phyloP scores from a whole-genome alignment of 2,113 vertebrate species.

The Paradoxurus hermaphroditus region DNA sequence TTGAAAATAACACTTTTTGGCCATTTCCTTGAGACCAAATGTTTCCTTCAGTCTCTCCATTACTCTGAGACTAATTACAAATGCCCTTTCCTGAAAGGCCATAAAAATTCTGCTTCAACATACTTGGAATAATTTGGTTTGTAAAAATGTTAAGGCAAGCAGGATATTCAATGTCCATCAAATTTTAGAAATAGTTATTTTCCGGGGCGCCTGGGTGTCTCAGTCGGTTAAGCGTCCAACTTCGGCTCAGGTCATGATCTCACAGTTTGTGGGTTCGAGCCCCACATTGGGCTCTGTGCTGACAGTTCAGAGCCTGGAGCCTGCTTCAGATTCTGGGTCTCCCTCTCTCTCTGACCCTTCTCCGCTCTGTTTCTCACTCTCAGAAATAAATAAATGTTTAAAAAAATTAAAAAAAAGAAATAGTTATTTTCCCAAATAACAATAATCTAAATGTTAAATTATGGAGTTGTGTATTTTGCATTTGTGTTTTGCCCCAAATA shows the following conservation, averaged over 20 bases:
- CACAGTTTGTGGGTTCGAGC: too few species aligned
- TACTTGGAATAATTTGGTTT: not conserved
- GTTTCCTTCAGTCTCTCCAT: not conserved
- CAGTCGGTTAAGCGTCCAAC: too few species aligned
- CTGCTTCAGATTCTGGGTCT: too few species aligned
- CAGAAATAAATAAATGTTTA: too few species aligned
- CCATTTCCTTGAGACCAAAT: not conserved
- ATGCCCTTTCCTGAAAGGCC: not conserved
- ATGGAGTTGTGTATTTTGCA: not conserved
- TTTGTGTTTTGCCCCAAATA: slow-evolving; percentile 12
- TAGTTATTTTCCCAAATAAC: not conserved
- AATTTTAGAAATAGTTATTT: not conserved
- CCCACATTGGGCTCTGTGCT: too few species aligned
- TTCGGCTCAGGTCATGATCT: too few species aligned
- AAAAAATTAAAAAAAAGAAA: too few species aligned
- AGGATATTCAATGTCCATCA: not conserved
- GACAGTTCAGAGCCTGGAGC: too few species aligned
- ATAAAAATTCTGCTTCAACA: not conserved
- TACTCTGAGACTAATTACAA: not conserved
- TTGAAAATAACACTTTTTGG: not conserved
- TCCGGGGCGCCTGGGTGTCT: too few species aligned
- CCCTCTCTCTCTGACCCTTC: too few species aligned
- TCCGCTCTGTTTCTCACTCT: too few species aligned
- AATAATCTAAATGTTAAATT: not conserved
- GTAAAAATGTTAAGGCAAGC: not conserved